These are phyloP conservation scores for Rhinolophus sinicus DNA, from an alignment of 2,113 vertebrate genomes.

Conservation along the genomic window DNA sequence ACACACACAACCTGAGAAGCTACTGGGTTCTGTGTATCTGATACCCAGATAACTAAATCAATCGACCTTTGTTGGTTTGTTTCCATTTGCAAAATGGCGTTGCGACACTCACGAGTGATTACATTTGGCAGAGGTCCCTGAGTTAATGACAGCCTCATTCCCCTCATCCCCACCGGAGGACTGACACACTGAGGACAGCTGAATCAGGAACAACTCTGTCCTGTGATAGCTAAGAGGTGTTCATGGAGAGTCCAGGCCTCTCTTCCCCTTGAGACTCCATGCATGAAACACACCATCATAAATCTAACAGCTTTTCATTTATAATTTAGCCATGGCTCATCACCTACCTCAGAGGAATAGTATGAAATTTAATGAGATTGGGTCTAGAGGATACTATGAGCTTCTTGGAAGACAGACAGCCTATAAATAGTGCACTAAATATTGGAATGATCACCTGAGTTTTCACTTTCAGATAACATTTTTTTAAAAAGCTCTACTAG, in stretches of 20 bases:
- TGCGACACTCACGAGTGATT: neutral
- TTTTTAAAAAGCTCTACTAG: neutral
- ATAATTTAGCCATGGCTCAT: slow-evolving; percentile 60
- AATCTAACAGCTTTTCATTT: slow-evolving; percentile 51
- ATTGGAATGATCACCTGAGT: neutral
- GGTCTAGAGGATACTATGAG: neutral
- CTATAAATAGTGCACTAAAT: neutral
- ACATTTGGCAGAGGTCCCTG: neutral
- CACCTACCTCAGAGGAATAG: slow-evolving; percentile 31
- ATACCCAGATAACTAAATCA: neutral
- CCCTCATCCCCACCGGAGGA: neutral
- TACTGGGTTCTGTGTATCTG: neutral
- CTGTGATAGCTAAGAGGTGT: neutral
- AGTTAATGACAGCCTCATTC: neutral
- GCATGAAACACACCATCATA: slow-evolving; percentile 23
- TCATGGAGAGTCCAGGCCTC: neutral
- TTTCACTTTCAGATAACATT: neutral
- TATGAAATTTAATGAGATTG: slow-evolving; percentile 24
- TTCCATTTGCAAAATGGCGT: neutral
- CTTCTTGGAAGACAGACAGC: neutral
- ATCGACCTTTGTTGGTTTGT: neutral
- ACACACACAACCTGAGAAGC: neutral
- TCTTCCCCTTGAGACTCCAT: neutral
- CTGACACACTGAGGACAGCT: rapidly evolving
- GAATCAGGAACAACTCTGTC: too few relatives aligned